Conservation (phyloP, 2,113 vertebrate species). For the Cephalophus harveyi region DNA sequence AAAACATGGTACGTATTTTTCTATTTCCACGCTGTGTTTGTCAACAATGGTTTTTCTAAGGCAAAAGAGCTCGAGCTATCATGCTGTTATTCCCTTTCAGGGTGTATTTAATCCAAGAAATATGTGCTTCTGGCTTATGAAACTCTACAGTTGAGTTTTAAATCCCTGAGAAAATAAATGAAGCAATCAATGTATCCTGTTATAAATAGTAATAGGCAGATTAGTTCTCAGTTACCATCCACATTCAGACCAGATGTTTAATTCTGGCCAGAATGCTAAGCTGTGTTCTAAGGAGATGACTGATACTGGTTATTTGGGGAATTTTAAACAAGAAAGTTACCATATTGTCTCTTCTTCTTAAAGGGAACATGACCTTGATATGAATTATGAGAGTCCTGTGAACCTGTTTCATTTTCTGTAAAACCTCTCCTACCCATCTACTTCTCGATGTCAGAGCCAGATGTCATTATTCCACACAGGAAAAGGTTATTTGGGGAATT, state of each 20-base stretch:
- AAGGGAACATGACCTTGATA: neutral
- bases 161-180: slow-evolving; percentile 12
- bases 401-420: neutral
- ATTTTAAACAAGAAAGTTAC: neutral
- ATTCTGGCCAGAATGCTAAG: neutral
- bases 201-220: slow-evolving; percentile 5
- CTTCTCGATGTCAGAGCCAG: neutral
- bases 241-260: slow-evolving; percentile 27
- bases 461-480: neutral
- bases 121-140: neutral
- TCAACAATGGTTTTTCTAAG: neutral
- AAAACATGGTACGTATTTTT: neutral
- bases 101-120: neutral
- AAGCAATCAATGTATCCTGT: neutral
- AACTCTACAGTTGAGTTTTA: slow-evolving; percentile 10
- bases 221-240: neutral
- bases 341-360: neutral
- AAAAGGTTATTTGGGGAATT: neutral
- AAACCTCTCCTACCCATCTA: neutral
- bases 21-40: neutral
- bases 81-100: neutral
- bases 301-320: neutral
- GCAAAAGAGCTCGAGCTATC: neutral
- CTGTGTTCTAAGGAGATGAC: neutral
- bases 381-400: neutral